Base-by-base conservation (phyloP, 2,113 vertebrate species). In the Apeltes quadracus region DNA sequence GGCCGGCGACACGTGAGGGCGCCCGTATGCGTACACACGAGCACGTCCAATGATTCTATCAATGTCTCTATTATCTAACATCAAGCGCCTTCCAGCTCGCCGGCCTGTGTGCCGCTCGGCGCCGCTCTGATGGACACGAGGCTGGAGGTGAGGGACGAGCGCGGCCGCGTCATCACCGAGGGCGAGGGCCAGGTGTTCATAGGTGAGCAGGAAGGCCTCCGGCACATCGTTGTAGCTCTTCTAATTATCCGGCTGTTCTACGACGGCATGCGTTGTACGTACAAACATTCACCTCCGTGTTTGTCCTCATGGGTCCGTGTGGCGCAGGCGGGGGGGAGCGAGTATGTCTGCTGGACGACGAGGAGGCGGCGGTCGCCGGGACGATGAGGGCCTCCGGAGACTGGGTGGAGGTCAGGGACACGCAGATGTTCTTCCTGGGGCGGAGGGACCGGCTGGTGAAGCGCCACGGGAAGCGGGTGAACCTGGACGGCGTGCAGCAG, bases 331-430 rank as follows among this genome's bases (percentile, higher is more conserved):
- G 98, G 46, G 78, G 90, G 63, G 89, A 93, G 65, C 93, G 97
- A 76, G 91, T 98, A 7, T 99, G 98, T 87, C 95, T 97, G 69
- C 91, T 99, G 63, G 95, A 96, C 22, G 91, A 93, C 3, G 97
- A 99, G 84, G 51, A 90, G 20, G 78, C 61, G 0, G 56, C 94
- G 8, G 85, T 91, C 7, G 66, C 83, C 2, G 95, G 94, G 70
- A 97, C 92, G 0, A 96, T 98, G 96, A 93, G 98, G 90, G 93
- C 91, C 22, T 97, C 95, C 0, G 98, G 98, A 41, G 98, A 99
- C 89, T 95, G 96, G 91, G 98, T 95, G 63, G 91, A 70, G 38
- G 79, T 98, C 55, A 85, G 67, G 72, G 84, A 91, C 7, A 57
- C 72, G 0, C 64, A 94, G 39, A 84, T 98, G 36, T 93, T 92